These are phyloP conservation scores for Scolanthus callimorphus DNA, from an alignment of 92 coral and sea anemone genomes.

Conservation along the genomic window DNA sequence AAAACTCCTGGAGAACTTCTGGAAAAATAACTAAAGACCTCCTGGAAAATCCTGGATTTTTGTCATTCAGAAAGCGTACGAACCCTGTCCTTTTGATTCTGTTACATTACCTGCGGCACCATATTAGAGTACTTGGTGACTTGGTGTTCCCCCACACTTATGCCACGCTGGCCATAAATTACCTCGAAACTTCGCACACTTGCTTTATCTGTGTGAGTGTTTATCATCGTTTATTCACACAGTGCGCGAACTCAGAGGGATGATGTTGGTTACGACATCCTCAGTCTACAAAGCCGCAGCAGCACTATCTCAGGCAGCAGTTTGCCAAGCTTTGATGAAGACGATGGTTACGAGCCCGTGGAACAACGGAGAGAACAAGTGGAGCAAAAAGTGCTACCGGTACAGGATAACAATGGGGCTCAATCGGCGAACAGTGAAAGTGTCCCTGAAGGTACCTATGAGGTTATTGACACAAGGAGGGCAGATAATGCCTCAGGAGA, in stretches of 20 bases:
- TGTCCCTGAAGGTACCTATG: not conserved
- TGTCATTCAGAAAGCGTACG: too few relatives aligned
- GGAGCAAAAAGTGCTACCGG: not conserved
- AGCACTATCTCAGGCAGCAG: slow-evolving; percentile 21
- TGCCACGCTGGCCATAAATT: too few relatives aligned
- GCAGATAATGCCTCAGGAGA: not conserved
- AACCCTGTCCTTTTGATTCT: too few relatives aligned
- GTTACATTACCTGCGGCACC: too few relatives aligned
- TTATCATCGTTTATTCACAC: slow-evolving; percentile 10
- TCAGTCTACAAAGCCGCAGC: slow-evolving; percentile 18
- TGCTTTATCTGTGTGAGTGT: too few relatives aligned
- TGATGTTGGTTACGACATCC: slow-evolving; percentile 51
- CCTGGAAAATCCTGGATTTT: too few relatives aligned
- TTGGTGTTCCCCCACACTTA: too few relatives aligned
- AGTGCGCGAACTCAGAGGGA: slow-evolving; percentile 1
- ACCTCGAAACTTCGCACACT: too few relatives aligned
- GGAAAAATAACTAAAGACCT: too few relatives aligned
- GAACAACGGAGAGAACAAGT: not conserved
- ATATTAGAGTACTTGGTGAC: too few relatives aligned
- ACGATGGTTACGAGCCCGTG: slow-evolving; percentile 17
- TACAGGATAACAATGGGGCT: not conserved
- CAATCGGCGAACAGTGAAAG: not conserved
- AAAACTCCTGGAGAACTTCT: too few relatives aligned
- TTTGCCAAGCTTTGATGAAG: slow-evolving; percentile 13
- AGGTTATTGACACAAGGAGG: too few relatives aligned